A percentile compares a stretch with the other conserved stretches of the same genome.
phyloP scores from a whole-genome alignment of 2,888 invertebrate genomes.

The Chloroclystis v-ata region DNA sequence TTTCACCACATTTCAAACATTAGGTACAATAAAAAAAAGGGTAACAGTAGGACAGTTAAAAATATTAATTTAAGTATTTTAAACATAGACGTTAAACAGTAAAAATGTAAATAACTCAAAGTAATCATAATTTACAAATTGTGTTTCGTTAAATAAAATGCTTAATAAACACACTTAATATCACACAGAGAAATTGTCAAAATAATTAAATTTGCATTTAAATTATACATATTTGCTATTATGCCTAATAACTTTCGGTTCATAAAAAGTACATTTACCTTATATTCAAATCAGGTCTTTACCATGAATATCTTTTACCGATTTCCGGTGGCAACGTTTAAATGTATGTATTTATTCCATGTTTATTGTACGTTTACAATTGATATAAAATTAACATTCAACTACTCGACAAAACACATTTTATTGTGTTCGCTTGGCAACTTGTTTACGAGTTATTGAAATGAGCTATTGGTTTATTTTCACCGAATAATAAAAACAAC shows the following conservation, averaged over 20 bases:
- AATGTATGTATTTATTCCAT: conserved; percentile 13
- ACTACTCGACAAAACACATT: neutral
- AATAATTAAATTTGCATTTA: neutral
- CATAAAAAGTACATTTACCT: conserved; percentile 15
- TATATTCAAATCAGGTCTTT: conserved; percentile 15
- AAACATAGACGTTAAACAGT: too few relatives aligned
- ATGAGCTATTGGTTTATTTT: conserved; percentile 2
- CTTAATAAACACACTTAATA: too few relatives aligned
- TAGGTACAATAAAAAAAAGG: too few relatives aligned
- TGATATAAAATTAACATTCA: neutral
- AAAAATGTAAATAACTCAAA: too few relatives aligned
- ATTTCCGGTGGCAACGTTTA: conserved; percentile 9
- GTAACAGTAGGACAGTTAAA: too few relatives aligned
- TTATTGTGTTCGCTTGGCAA: conserved; percentile 1
- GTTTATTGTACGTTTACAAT: conserved; percentile 7
- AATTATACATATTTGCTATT: neutral
- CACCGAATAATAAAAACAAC: neutral
- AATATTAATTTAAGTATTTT: too few relatives aligned
- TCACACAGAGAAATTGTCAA: too few relatives aligned
- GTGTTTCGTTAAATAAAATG: too few relatives aligned
- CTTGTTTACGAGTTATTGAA: conserved; percentile 1
- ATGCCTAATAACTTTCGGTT: neutral
- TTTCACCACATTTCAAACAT: neutral
- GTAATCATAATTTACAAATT: too few relatives aligned
- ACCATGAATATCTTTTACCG: conserved; percentile 7